Base-by-base conservation (phyloP, 2,113 vertebrate species). In the Notothenia rossii region DNA sequence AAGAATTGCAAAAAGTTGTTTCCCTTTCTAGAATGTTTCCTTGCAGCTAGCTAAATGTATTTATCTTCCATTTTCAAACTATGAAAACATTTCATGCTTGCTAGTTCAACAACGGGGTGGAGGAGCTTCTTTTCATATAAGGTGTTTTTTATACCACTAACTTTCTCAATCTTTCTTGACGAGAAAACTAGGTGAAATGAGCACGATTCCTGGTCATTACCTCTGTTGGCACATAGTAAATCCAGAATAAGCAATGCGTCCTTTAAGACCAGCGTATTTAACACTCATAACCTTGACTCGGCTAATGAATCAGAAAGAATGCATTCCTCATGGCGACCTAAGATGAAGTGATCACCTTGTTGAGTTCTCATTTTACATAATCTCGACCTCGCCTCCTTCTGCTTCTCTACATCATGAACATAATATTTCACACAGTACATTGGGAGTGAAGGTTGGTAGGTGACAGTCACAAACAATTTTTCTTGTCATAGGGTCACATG, bases 401-500 rank as follows among this genome's bases (percentile, higher is more conserved):
- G 29, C 53, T 2, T 76, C 13, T 62, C 4, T 25, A 43, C 60
- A 48, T 53, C 29, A 75, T 12, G 7, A 62, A 49, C 1, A 3
- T 2, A 40, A 43, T 45, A 58, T 46, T 13, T 56, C 33, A 59
- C 67, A 0, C 11, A n/a, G 9, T 51, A 43, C 40, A 62, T 9
- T 54, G 36, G 18, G 29, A 45, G 14, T 45, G 20, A 71, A 45
- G 15, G 6, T 10, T 36, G 1, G 10, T 15, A 49, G 46, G 18
- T 62, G 36, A 13, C 3, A 40, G 7, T 58, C 29, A 66, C 25
- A 14, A 33, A 29, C 29, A 76, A 2, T 40, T 71, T 48, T 73
- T 62, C 85, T 91, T 89, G 79, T 74, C 75, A 12, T 48, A 99
- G 98, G 98, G 98, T 84, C 97, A 98, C 55, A 90, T 89, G 83